Evolutionary conservation across 2,888 invertebrate genomes (phyloP), one percentile per base, ranked within the genome.

Genomic region (Doris montereyensis): DNA sequence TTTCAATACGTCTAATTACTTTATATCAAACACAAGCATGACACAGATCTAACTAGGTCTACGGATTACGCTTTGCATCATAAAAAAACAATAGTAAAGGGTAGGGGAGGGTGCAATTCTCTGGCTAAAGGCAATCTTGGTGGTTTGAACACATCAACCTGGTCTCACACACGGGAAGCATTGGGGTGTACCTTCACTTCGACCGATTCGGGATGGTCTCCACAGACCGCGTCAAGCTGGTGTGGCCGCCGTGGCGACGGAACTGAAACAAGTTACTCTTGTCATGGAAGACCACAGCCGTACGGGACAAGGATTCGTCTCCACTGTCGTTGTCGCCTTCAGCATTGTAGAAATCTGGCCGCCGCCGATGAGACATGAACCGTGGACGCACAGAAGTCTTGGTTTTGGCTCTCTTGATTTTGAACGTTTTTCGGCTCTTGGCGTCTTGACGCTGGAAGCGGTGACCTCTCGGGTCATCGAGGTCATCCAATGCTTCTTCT

Each of bases 351-450:
- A 84, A 79, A 73, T 87, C 87, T 8, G 76, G 80, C 2, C 83
- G 81, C 21, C 85, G 82, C 13, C 84, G 83, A 17, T 84, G 83
- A 0, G 86, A 84, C 41, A 87, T 83, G 78, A 84, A 84, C 26
- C 84, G 81, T 2, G 87, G 83, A n/a, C 83, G 78, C 62, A 83
- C 77, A n/a, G 85, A 84, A 0, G 88, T 85, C 72, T 87, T 89
- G 24, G 88, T 88, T 68, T 87, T 87, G 34, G 86, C 85, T 30
- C 90, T 83, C 78, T 89, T 89, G 80, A 91, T 90, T 82, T 97
- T 94, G 92, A 98, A 98, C 0, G 97, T 97, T 92, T 97, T 97
- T 87, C 97, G 94, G 87, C 97, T 97, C 89, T 97, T 97, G 52
- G 97, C 97, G 92, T 97, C 97, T 77, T 97, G 95, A 26, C 98